These are phyloP conservation scores for Drosophila greeni DNA, from an alignment of 2,888 invertebrate species.

Conservation along the genomic window DNA sequence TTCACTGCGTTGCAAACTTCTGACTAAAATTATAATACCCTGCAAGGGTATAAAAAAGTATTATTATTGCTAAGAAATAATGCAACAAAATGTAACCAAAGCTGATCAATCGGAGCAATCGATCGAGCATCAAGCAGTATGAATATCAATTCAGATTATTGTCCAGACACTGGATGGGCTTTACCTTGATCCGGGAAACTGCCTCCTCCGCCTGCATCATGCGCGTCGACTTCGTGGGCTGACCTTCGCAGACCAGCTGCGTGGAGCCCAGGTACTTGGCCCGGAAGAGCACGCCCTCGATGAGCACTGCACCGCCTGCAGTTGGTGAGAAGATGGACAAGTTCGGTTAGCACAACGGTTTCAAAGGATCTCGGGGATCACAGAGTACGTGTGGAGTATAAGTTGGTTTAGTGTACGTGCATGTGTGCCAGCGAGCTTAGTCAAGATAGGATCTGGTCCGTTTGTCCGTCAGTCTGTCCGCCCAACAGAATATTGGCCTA, in stretches of 20 bases:
- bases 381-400: slow-evolving; percentile 27
- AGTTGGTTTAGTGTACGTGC: slow-evolving; percentile 24
- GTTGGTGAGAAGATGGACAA: slow-evolving; percentile 6
- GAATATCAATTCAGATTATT: not conserved
- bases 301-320: slow-evolving; percentile 85
- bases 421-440: slow-evolving; percentile 6
- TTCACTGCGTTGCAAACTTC: too few species aligned
- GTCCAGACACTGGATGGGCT: not conserved
- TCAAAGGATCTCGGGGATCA: not conserved
- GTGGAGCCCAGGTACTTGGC: slow-evolving; percentile 98
- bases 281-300: slow-evolving; percentile 99
- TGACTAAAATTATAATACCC: too few species aligned
- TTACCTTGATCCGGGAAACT: slow-evolving; percentile 98
- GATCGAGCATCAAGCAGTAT: slow-evolving; percentile 19
- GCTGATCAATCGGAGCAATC: slow-evolving; percentile 36
- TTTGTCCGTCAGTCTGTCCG: slow-evolving; percentile 6
- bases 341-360: slow-evolving; percentile 4
- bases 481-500: not conserved
- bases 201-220: slow-evolving; percentile 99
- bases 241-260: slow-evolving; percentile 98
- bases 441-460: not conserved
- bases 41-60: too few species aligned
- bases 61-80: too few species aligned
- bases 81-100: slow-evolving; percentile 1
- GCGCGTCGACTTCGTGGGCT: slow-evolving; percentile 98